These are phyloP conservation scores for Daphoenositta chrysoptera DNA, from an alignment of 2,113 vertebrate genomes.

Conservation along the genomic window DNA sequence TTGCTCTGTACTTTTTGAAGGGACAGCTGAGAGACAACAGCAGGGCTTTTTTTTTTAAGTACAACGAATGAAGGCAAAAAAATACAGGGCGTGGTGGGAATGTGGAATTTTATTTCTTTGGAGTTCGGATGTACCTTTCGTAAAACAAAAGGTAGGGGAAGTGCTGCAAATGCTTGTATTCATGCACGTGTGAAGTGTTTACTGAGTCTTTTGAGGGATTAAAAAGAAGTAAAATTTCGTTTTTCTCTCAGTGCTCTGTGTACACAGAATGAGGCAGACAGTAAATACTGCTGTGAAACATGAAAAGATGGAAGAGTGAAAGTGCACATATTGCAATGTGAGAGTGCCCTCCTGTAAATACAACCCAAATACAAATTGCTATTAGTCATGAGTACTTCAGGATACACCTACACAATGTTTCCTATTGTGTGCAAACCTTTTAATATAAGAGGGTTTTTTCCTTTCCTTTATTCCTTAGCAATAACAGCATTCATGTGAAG, in stretches of 20 bases:
- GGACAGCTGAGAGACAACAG: background rate
- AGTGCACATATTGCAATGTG: background rate
- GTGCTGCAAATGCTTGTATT: background rate
- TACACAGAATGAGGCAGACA: background rate
- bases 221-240: rapidly evolving
- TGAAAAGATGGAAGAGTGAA: background rate
- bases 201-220: background rate
- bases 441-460: background rate
- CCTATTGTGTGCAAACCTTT: background rate
- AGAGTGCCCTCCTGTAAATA: background rate
- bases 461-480: background rate
- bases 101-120: background rate
- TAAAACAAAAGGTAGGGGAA: background rate
- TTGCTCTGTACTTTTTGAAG: constrained; percentile 62
- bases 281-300: background rate
- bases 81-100: background rate
- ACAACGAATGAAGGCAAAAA: background rate
- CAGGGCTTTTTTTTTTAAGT: background rate
- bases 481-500: background rate
- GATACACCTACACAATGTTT: background rate
- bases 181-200: background rate
- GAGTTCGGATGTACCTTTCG: background rate
- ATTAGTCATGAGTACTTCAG: background rate
- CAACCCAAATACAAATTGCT: background rate
- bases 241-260: background rate